Evolutionary conservation across 2,888 invertebrate genomes (phyloP), one percentile per base, ranked within the genome.

Genomic region (Andrena dorsata): DNA sequence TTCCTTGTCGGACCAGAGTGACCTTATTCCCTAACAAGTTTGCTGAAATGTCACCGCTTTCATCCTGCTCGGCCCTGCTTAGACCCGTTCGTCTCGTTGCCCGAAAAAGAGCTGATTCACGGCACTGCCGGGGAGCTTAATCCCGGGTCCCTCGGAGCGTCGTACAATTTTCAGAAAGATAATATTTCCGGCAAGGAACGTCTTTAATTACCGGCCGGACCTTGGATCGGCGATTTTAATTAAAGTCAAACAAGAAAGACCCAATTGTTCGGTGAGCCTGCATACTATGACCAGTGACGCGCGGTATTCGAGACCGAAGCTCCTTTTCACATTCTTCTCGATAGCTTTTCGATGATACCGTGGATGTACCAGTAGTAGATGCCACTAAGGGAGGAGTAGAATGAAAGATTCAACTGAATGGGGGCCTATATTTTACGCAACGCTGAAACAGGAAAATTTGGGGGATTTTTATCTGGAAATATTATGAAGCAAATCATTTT

Each of bases 21-120:
- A 82, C 70, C 82, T 70, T 82, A 82, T 82, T 82, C 70, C 70
- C 75, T 76, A 81, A 81, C 82, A 81, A 81, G 70, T 81, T 82
- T 81, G 66, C 70, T 47, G 75, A 81, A 76, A 82, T 82, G 75
- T 75, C 75, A 70, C 61, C 65, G 63, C 64, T 69, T 63, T 64
- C 61, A 53, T 69, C 69, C 61, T 7, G 32, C 53, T 23, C 35
- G 49, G 47, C 41, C 23, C 28, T 8, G 47, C 30, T 51, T 77
- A 61, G 56, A 68, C 20, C 35, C 32, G 13, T 58, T 47, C 56
- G 28, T n/a, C 56, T 56, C 47, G 69, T 58, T 56, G 56, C 49
- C 26, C 35, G 58, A 32, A 23, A 66, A 61, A 63, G 63, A 69
- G 56, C 56, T 69, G 70, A 80, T 61, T 68, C 78, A 61, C 51